phyloP scores from a whole-genome alignment of 2,113 vertebrate genomes.

The Caloenas nicobarica region DNA sequence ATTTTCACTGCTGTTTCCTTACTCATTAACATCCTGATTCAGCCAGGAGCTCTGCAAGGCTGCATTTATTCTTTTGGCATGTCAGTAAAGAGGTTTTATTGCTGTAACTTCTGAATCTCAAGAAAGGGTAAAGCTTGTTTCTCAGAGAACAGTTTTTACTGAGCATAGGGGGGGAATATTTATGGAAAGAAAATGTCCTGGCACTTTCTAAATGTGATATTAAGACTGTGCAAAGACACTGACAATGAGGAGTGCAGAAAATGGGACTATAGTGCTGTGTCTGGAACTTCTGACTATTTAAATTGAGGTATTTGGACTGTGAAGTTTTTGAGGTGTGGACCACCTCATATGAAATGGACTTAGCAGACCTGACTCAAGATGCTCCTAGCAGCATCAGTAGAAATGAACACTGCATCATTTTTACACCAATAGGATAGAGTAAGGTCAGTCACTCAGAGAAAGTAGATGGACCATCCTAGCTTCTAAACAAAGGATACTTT shows the following conservation, averaged over 20 bases:
- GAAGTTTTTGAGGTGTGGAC: neutral
- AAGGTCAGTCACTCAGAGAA: neutral
- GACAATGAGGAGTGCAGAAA: neutral
- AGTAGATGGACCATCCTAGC: neutral
- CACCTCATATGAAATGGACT: neutral
- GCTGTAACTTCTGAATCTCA: neutral
- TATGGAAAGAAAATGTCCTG: neutral
- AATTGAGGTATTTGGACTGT: neutral
- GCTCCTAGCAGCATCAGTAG: neutral
- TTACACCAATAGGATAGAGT: neutral
- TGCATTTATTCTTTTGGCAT: neutral
- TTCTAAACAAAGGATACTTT: neutral
- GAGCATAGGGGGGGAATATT: neutral
- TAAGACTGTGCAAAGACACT: neutral
- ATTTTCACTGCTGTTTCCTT: conserved; percentile 31
- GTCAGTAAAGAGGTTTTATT: neutral
- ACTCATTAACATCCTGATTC: conserved; percentile 59
- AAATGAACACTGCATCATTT: neutral
- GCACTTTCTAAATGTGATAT: neutral
- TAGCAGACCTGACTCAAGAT: neutral
- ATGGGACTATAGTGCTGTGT: neutral
- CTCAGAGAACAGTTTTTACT: neutral
- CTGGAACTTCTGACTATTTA: neutral
- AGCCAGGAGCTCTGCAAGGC: conserved; percentile 15
- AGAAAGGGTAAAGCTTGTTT: neutral